A percentile compares a stretch with the other conserved stretches of the same genome.
Evolutionary conservation across 2,888 invertebrate genomes (phyloP).

Genomic region (Mesodorylaimus sp.): DNA sequence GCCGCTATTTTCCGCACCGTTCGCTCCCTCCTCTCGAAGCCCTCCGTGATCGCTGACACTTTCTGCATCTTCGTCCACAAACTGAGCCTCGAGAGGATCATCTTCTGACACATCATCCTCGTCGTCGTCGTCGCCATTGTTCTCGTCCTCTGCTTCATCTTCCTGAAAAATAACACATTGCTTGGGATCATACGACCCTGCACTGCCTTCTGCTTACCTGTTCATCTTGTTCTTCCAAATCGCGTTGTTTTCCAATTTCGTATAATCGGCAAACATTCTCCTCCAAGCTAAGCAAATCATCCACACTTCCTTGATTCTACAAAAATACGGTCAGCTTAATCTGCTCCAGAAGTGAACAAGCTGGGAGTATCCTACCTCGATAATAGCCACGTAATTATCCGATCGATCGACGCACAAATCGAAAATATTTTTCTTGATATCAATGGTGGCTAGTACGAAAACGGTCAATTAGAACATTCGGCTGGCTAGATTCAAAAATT

Average conservation of each 20-base stretch:
- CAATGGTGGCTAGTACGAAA: constrained; percentile 66
- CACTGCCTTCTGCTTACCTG: too few species aligned
- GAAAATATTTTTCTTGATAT: constrained; percentile 72
- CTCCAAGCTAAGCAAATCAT: constrained; percentile 49
- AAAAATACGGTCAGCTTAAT: background rate
- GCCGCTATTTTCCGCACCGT: constrained; percentile 12
- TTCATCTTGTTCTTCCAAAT: constrained; percentile 59
- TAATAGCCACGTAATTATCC: constrained; percentile 70
- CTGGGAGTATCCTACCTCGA: constrained; percentile 42
- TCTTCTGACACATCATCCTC: constrained; percentile 9
- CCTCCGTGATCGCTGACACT: constrained; percentile 6
- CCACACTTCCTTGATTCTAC: constrained; percentile 33
- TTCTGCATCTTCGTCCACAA: background rate
- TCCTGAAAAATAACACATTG: constrained; percentile 7
- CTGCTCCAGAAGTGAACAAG: background rate
- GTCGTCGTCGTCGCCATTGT: constrained; percentile 12
- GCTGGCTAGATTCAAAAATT: constrained; percentile 37
- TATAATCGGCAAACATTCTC: constrained; percentile 77
- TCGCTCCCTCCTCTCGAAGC: constrained; percentile 11
- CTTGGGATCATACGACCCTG: constrained; percentile 4
- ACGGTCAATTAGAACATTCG: constrained; percentile 82
- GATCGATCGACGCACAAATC: constrained; percentile 60
- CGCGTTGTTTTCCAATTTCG: constrained; percentile 68
- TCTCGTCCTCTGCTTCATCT: constrained; percentile 12
- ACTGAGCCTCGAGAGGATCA: background rate